These are phyloP conservation scores for Digitonthophagus gazella DNA, from an alignment of 2,888 invertebrate genomes.

Conservation along the genomic window DNA sequence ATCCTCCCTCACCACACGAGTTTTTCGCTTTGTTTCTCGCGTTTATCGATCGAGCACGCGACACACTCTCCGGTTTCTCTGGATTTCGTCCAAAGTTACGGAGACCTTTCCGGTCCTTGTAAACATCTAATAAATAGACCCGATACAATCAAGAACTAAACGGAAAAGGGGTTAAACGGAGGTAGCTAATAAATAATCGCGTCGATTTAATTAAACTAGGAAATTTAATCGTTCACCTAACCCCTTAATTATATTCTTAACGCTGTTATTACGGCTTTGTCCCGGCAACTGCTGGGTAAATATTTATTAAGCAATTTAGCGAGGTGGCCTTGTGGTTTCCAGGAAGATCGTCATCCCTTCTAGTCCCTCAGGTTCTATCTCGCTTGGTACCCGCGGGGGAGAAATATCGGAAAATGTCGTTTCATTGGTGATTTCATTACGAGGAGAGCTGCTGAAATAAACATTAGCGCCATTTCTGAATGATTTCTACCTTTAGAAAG, in stretches of 20 bases:
- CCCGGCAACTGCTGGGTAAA: constrained; percentile 1
- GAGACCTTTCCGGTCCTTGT: too few species aligned
- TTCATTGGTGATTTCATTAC: constrained; percentile 12
- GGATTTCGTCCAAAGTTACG: too few species aligned
- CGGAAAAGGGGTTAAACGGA: neutral
- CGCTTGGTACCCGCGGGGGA: neutral
- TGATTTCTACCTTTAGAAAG: neutral
- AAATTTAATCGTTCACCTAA: neutral
- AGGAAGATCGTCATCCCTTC: constrained; percentile 3
- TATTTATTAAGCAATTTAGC: constrained; percentile 15
- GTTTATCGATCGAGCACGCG: too few species aligned
- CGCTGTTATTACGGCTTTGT: neutral
- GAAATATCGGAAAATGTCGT: constrained; percentile 1
- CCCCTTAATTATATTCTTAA: neutral
- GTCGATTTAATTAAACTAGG: neutral
- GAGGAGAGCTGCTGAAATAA: constrained; percentile 12
- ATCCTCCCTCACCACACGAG: neutral
- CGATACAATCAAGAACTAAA: neutral
- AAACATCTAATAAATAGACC: neutral
- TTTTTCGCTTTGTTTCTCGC: too few species aligned
- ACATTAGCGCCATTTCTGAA: constrained; percentile 8
- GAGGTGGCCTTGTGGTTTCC: neutral
- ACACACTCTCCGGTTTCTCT: too few species aligned
- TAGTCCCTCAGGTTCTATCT: neutral
- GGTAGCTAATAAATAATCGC: neutral